A percentile compares a stretch with the other conserved stretches of the same genome.
phyloP scores from a whole-genome alignment of 2,113 vertebrate genomes.

The Tonatia bakeri region DNA sequence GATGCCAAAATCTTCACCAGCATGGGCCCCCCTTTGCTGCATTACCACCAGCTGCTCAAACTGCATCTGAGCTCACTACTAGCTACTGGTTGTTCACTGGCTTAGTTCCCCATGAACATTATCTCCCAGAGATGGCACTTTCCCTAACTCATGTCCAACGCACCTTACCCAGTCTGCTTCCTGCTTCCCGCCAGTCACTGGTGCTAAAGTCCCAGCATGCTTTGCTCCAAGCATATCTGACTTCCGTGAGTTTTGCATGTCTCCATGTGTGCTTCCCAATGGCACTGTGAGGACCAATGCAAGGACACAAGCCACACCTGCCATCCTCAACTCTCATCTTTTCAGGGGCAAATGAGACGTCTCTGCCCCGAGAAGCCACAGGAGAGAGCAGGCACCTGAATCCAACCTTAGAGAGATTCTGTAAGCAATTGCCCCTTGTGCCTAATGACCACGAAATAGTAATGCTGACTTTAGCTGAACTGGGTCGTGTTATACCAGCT shows the following conservation, averaged over 20 bases:
- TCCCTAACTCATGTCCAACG: background rate
- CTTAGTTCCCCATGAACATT: background rate
- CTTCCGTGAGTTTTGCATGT: fast-evolving
- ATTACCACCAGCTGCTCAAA: background rate
- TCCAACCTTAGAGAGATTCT: background rate
- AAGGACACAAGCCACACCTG: background rate
- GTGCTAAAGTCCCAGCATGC: background rate
- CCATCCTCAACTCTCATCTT: background rate
- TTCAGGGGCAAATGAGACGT: background rate
- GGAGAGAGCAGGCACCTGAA: background rate
- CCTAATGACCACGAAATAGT: background rate
- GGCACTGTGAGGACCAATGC: background rate
- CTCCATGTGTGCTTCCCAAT: background rate
- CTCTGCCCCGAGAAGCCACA: background rate
- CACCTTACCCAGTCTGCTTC: fast-evolving
- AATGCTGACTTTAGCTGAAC: background rate
- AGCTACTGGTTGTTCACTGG: background rate
- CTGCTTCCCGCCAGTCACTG: background rate
- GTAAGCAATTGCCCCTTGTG: background rate
- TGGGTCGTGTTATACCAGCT: background rate
- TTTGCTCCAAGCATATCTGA: background rate
- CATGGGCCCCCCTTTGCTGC: background rate
- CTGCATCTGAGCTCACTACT: background rate
- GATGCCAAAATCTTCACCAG: background rate
- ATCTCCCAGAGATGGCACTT: background rate